Evolutionary conservation across 2,113 vertebrate species (phyloP).

Genomic region (Aix galericulata): DNA sequence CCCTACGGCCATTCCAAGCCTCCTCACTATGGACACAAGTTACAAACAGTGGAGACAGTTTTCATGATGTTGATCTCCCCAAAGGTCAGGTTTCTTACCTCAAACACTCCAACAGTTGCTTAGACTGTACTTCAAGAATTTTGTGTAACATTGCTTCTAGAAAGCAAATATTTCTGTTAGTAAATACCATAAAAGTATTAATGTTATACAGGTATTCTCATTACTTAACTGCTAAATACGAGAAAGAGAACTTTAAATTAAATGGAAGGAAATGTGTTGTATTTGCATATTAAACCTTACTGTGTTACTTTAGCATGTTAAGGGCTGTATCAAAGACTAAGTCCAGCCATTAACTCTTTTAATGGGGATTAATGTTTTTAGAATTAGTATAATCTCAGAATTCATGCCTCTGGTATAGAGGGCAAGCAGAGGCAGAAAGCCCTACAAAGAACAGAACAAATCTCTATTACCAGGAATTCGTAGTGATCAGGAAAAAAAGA

Average conservation of each 20-base stretch:
- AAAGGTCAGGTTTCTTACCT: slow-evolving; percentile 66
- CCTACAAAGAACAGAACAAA: neutral
- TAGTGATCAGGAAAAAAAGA: neutral
- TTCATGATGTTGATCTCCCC: slow-evolving; percentile 47
- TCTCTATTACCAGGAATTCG: neutral
- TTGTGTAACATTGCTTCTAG: slow-evolving; percentile 48
- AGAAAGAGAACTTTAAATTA: slow-evolving; percentile 13
- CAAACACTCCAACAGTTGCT: slow-evolving; percentile 61
- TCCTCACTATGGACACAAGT: slow-evolving; percentile 22
- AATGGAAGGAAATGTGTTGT: neutral
- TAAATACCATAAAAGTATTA: slow-evolving; percentile 66
- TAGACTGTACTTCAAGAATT: slow-evolving; percentile 64
- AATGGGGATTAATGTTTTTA: neutral
- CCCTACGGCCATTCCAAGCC: neutral
- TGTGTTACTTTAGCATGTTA: neutral
- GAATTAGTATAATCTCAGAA: neutral
- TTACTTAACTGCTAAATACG: slow-evolving; percentile 43
- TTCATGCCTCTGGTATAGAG: neutral
- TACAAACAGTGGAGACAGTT: slow-evolving; percentile 64
- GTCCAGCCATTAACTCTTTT: neutral
- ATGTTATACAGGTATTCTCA: slow-evolving; percentile 51
- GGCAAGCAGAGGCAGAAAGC: neutral
- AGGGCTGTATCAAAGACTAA: neutral
- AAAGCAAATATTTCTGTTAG: slow-evolving; percentile 75
- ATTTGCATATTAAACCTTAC: slow-evolving; percentile 21